Conservation (phyloP, 23 tunicate species). For the Pegea sp. region DNA sequence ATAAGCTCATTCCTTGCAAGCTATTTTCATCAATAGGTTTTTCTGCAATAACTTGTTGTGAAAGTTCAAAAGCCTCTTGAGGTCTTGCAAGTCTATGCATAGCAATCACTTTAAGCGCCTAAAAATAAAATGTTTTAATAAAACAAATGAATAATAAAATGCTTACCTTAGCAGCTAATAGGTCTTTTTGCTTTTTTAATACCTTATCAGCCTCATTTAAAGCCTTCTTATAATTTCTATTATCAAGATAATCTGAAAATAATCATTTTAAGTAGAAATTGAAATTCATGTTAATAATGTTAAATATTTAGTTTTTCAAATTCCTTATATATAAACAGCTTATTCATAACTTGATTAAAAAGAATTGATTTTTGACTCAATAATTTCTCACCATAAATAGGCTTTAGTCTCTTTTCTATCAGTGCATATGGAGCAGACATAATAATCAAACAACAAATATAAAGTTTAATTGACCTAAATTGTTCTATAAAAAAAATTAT, state of each 20-base stretch:
- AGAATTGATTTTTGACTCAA: too few species aligned
- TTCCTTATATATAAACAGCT: too few species aligned
- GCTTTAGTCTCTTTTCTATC: conserved; percentile 73
- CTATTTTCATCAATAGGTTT: conserved; percentile 78
- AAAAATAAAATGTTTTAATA: background rate
- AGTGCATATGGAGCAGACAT: too few species aligned
- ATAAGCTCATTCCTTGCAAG: conserved; percentile 69
- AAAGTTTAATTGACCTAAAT: too few species aligned
- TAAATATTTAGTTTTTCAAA: too few species aligned
- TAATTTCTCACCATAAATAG: conserved; percentile 94
- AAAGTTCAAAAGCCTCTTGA: conserved; percentile 39
- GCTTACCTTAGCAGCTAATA: conserved; percentile 70
- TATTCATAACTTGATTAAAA: too few species aligned
- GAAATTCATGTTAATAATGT: too few species aligned
- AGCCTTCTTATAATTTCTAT: conserved; percentile 83
- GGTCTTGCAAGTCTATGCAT: conserved; percentile 47
- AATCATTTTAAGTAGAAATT: too few species aligned
- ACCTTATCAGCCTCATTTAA: conserved; percentile 87
- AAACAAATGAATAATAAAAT: background rate
- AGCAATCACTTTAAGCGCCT: conserved; percentile 79
- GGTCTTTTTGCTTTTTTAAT: conserved; percentile 66
- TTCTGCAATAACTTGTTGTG: conserved; percentile 30
- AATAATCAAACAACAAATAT: too few species aligned
- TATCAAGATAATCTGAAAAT: conserved; percentile 58
- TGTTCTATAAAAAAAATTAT: too few species aligned